phyloP scores from a whole-genome alignment of 2,888 invertebrate species.

The Eupsilia transversa region DNA sequence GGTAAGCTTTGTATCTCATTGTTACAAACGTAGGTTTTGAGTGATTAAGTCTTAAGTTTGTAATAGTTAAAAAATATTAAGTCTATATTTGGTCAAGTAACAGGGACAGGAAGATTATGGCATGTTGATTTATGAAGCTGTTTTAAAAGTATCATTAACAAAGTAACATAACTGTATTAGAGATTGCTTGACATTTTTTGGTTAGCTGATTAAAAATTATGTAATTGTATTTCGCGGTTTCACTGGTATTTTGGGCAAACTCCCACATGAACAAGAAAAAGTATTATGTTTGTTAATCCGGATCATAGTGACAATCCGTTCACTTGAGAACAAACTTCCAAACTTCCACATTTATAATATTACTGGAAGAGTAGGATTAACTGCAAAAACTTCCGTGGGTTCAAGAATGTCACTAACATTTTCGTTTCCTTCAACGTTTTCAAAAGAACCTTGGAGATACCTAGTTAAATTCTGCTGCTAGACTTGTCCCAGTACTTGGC shows the following conservation, averaged over 20 bases:
- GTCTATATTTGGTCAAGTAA: too few species aligned
- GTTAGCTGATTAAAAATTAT: too few species aligned
- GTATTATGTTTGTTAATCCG: too few species aligned
- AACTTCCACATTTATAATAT: neutral
- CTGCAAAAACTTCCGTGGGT: constrained; percentile 25
- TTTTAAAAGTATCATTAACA: too few species aligned
- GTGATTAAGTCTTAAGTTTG: constrained; percentile 1
- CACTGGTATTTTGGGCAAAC: too few species aligned
- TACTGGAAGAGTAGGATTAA: constrained; percentile 4
- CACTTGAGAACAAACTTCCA: neutral
- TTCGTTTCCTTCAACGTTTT: constrained; percentile 11
- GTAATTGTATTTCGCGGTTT: too few species aligned
- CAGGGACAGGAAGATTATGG: too few species aligned
- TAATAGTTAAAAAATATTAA: neutral
- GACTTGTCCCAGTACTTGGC: constrained; percentile 19
- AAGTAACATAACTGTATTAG: too few species aligned
- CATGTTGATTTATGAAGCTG: too few species aligned
- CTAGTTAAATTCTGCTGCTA: constrained; percentile 51
- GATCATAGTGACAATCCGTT: too few species aligned
- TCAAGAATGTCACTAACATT: constrained; percentile 17
- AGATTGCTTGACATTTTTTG: too few species aligned
- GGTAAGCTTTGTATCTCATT: constrained; percentile 19
- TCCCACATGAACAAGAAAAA: too few species aligned
- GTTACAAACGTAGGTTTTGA: neutral
- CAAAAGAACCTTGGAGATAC: constrained; percentile 27